A percentile compares a stretch with the other conserved stretches of the same genome.
phyloP scores from a whole-genome alignment of 2,888 invertebrate genomes.

The Acronicta psi region DNA sequence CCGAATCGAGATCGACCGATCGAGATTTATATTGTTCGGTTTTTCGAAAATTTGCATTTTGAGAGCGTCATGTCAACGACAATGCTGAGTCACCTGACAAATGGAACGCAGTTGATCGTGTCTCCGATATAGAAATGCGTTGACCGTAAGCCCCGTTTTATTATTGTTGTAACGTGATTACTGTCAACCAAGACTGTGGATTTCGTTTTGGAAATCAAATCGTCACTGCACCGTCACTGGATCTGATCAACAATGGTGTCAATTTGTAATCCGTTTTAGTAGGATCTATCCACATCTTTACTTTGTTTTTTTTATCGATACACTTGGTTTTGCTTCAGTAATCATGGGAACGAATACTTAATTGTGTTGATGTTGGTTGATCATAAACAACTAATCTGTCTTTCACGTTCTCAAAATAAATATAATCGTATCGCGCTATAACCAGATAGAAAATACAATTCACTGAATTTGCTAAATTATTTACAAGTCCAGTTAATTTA shows the following conservation, averaged over 20 bases:
- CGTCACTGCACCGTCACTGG: slow-evolving; percentile 68
- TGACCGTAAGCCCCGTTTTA: slow-evolving; percentile 86
- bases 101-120: slow-evolving; percentile 84
- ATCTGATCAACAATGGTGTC: slow-evolving; percentile 58
- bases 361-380: not conserved
- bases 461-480: too few species aligned
- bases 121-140: slow-evolving; percentile 84
- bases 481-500: too few species aligned
- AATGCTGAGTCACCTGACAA: slow-evolving; percentile 88
- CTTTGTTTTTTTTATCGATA: slow-evolving; percentile 33
- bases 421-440: too few species aligned
- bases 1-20: slow-evolving; percentile 83
- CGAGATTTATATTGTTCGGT: slow-evolving; percentile 86
- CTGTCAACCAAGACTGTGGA: slow-evolving; percentile 80
- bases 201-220: slow-evolving; percentile 70
- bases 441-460: too few species aligned
- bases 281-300: slow-evolving; percentile 34
- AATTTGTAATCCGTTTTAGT: slow-evolving; percentile 65
- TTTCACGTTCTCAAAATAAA: not conserved
- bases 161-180: slow-evolving; percentile 86
- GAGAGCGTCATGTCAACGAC: slow-evolving; percentile 87
- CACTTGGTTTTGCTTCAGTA: not conserved
- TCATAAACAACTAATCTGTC: not conserved
- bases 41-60: slow-evolving; percentile 88
- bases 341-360: slow-evolving; percentile 31